Percentiles rank a stretch among this genome's conserved stretches.
Conservation (phyloP, 1,140 invertebrate species). For the Rhopalosiphum maidis region DNA sequence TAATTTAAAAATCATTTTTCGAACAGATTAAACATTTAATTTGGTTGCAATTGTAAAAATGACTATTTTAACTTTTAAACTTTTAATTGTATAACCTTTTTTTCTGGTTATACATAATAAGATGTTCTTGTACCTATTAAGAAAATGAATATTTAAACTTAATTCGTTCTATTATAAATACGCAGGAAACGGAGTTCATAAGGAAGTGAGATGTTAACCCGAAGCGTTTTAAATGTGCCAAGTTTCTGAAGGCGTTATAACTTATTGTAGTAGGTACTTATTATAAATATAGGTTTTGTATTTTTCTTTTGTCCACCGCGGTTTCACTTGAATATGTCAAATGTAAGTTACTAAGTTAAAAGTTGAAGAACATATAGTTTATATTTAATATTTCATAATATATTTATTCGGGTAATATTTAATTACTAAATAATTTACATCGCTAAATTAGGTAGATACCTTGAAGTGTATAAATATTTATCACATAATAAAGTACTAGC, state of each 20-base stretch:
- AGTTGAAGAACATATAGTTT: background rate
- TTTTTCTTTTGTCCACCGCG: background rate
- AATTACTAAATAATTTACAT: background rate
- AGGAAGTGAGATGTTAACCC: background rate
- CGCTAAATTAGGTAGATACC: background rate
- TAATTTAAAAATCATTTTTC: background rate
- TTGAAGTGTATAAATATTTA: background rate
- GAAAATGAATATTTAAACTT: slow-evolving; percentile 17
- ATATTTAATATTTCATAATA: background rate
- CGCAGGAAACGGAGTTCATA: slow-evolving; percentile 27
- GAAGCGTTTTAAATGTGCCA: slow-evolving; percentile 26
- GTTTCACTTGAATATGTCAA: background rate
- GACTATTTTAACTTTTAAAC: background rate
- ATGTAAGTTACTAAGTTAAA: background rate
- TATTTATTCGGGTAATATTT: background rate
- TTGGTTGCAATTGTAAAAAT: background rate
- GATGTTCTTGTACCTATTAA: background rate
- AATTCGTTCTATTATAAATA: slow-evolving; percentile 30
- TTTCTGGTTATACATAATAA: background rate
- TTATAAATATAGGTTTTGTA: background rate
- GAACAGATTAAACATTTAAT: background rate
- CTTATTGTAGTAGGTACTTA: background rate
- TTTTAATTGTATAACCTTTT: background rate
- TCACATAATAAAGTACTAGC: background rate
- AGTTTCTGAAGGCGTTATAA: background rate